These are phyloP conservation scores for Diachasmimorpha longicaudata DNA, from an alignment of 1,140 invertebrate genomes.

Conservation along the genomic window DNA sequence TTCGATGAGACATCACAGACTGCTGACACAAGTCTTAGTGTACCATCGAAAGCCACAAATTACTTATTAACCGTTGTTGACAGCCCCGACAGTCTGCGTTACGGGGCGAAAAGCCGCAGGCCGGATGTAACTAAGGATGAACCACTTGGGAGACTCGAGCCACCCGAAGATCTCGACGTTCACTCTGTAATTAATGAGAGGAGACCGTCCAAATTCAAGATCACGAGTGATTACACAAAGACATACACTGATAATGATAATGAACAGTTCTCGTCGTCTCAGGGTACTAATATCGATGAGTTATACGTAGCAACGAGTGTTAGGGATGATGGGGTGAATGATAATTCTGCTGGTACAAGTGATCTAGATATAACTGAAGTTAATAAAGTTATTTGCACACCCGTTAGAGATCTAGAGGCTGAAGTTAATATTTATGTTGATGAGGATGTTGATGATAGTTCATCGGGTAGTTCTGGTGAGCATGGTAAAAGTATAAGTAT, in stretches of 20 bases:
- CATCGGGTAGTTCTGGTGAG: background rate
- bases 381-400: conserved; percentile 4
- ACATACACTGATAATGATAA: background rate
- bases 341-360: background rate
- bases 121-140: conserved; percentile 13
- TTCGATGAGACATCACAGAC: conserved; percentile 33
- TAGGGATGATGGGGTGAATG: background rate
- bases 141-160: conserved; percentile 27
- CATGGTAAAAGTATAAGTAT: conserved; percentile 13
- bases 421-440: conserved; percentile 19
- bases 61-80: conserved; percentile 15
- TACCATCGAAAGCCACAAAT: conserved; percentile 13
- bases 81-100: background rate
- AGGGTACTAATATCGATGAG: conserved; percentile 20
- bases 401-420: conserved; percentile 15
- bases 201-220: conserved; percentile 51
- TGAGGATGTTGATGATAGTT: conserved; percentile 12
- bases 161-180: conserved; percentile 46
- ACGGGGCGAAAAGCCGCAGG: background rate
- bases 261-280: conserved; percentile 15
- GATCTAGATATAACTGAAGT: conserved; percentile 3
- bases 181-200: conserved; percentile 59
- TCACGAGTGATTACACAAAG: background rate
- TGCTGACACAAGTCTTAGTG: conserved; percentile 13
- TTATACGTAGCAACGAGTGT: background rate